Conservation (phyloP, 2,797 vertebrate genomes). For the Etheostoma nigrum region DNA sequence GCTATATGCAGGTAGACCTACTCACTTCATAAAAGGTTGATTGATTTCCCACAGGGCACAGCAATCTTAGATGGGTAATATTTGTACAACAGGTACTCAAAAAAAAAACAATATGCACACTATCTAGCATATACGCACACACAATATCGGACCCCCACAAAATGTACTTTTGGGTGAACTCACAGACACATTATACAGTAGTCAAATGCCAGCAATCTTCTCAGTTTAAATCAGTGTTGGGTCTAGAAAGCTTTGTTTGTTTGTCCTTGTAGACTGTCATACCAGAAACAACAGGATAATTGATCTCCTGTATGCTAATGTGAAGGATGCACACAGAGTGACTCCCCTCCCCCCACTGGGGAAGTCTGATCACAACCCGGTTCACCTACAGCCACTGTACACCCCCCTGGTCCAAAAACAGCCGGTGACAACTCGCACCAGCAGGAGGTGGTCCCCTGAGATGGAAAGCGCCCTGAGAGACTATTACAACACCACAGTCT, state of each 20-base stretch:
- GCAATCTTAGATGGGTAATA: not conserved
- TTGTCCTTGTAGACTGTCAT: no score
- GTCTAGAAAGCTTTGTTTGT: not conserved
- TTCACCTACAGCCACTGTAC: no score
- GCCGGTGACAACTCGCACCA: no score
- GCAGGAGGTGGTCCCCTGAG: no score
- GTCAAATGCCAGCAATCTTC: not conserved
- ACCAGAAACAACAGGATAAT: no score
- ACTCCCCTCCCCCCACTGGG: no score
- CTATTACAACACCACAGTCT: no score
- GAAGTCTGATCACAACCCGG: no score
- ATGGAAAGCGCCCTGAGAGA: no score
- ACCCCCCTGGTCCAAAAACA: no score
- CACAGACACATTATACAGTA: not conserved
- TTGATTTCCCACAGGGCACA: slow-evolving; percentile 48
- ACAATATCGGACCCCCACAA: not conserved
- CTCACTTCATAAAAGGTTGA: slow-evolving; percentile 17
- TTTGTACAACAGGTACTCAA: not conserved
- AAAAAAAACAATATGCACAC: not conserved
- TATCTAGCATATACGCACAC: not conserved
- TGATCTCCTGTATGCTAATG: no score
- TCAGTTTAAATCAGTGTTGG: not conserved
- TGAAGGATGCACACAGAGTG: no score
- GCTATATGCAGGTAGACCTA: not conserved
- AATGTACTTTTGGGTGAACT: not conserved